Evolutionary conservation across 2,113 vertebrate genomes (phyloP), one percentile per base, ranked within the genome.

Genomic region (Mesoclemmys tuberculata): DNA sequence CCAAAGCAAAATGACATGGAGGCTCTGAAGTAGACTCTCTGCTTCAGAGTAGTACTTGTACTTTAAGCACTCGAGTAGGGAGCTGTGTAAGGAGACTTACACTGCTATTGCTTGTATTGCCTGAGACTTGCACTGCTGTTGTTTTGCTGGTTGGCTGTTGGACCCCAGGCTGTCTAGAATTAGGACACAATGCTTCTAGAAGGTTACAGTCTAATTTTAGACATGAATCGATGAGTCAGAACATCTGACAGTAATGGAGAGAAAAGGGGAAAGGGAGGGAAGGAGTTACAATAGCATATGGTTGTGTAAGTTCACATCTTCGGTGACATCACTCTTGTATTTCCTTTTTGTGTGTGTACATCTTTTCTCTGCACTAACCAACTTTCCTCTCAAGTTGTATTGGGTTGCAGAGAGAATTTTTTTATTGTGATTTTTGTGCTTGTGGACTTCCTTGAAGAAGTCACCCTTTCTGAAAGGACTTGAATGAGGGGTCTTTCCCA

Each of bases 181-280:
- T 90, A 93, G 92, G 80, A 84, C 11, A 80, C 41, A 81, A 51
- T 74, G 0, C 29, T 93, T 87, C 61, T 61, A 51, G 5, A 84
- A 92, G 58, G 48, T 38, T 81, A 31, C 31, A 77, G 6, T 84
- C 77, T 97, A 48, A 92, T 95, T 96, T 94, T 94, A 93, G 95
- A 85, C 91, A 31, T 89, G 82, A 80, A 77, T 97, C 92, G 93
- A n/a, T 75, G 71, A 75, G 41, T 55, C 41, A 26, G 24, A 81
- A 54, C 35, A 44, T 56, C 85, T 35, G 51, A 29, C 16, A 35
- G 5, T 29, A 81, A 19, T 31, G 84, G 58, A 56, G 77, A 80
- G 48, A 4, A 10, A 84, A 82, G 35, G 92, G 0, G 0, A 75
- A 92, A 93, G 89, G 84, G 87, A 79, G 84, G 88, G 87, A 96